Percentiles rank a stretch among this genome's conserved stretches.
Evolutionary conservation across 2,888 invertebrate genomes (phyloP).

Genomic region (Cheilosia vernalis): DNA sequence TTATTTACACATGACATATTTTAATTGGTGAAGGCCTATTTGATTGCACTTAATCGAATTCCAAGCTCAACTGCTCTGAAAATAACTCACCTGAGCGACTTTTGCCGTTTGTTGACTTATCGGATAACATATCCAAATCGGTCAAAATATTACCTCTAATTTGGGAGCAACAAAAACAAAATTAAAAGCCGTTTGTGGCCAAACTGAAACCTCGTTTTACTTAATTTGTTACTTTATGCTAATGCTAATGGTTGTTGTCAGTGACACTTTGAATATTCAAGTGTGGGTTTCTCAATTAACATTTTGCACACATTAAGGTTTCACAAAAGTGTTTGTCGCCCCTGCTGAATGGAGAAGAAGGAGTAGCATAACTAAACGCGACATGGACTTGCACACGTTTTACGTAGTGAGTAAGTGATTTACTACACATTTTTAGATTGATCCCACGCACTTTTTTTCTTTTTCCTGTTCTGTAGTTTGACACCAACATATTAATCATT

Average conservation of each 20-base stretch:
- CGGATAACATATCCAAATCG: constrained; percentile 20
- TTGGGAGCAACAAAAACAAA: constrained; percentile 10
- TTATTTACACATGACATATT: constrained; percentile 50
- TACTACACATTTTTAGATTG: constrained; percentile 15
- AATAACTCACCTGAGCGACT: background rate
- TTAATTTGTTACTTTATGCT: constrained; percentile 29
- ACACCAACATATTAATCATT: constrained; percentile 36
- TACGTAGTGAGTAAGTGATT: constrained; percentile 42
- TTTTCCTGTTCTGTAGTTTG: constrained; percentile 3
- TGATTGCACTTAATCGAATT: constrained; percentile 26
- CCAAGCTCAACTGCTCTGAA: background rate
- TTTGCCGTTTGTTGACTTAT: background rate
- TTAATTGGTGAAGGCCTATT: constrained; percentile 39
- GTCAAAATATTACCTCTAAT: constrained; percentile 53
- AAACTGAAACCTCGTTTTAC: constrained; percentile 16
- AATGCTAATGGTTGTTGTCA: constrained; percentile 49
- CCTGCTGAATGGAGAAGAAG: constrained; percentile 37
- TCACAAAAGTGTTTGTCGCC: constrained; percentile 32
- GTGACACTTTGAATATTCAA: constrained; percentile 40
- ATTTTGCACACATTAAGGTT: constrained; percentile 37
- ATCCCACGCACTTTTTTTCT: constrained; percentile 46
- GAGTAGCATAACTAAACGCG: background rate
- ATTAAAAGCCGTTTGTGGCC: constrained; percentile 6
- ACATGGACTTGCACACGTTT: constrained; percentile 1
- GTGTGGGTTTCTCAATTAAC: constrained; percentile 48